A percentile compares a stretch with the other conserved stretches of the same genome.
Conservation (phyloP, 1,140 invertebrate genomes). For the Neoseiulus cucumeris region DNA sequence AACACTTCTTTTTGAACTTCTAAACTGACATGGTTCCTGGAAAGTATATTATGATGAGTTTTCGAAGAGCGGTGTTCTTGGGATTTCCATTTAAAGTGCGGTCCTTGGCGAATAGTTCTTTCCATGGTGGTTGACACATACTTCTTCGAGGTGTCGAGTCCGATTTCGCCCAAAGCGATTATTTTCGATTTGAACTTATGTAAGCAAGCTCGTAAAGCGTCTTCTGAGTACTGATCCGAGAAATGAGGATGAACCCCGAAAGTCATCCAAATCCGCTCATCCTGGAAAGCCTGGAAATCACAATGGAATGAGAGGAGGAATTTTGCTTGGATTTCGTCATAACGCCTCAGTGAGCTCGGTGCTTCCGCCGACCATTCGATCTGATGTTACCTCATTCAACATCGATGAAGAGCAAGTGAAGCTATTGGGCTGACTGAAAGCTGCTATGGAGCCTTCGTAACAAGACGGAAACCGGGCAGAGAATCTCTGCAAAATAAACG, state of each 20-base stretch:
- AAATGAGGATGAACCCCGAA: slow-evolving; percentile 6
- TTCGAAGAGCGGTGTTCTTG: no score
- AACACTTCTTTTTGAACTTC: slow-evolving; percentile 6
- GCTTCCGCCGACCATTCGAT: no score
- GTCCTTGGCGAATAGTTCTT: neutral
- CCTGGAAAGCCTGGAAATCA: neutral
- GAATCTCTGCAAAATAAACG: neutral
- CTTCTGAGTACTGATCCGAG: neutral
- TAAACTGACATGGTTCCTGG: neutral
- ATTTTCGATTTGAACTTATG: slow-evolving; percentile 7
- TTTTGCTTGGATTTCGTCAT: no score
- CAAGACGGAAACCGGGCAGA: neutral
- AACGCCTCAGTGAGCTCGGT: no score
- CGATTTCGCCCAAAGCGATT: neutral
- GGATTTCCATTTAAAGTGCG: neutral
- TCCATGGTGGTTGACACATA: neutral
- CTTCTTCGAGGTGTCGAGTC: neutral
- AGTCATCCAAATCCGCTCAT: neutral
- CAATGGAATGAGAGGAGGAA: no score
- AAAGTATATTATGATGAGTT: neutral
- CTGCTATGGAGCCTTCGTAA: neutral
- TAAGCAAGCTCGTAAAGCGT: neutral
- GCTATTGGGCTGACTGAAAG: neutral
- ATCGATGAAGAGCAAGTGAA: neutral
- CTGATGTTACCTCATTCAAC: neutral